Base-by-base conservation (phyloP, 2,113 vertebrate genomes). In the Myxocyprinus asiaticus region DNA sequence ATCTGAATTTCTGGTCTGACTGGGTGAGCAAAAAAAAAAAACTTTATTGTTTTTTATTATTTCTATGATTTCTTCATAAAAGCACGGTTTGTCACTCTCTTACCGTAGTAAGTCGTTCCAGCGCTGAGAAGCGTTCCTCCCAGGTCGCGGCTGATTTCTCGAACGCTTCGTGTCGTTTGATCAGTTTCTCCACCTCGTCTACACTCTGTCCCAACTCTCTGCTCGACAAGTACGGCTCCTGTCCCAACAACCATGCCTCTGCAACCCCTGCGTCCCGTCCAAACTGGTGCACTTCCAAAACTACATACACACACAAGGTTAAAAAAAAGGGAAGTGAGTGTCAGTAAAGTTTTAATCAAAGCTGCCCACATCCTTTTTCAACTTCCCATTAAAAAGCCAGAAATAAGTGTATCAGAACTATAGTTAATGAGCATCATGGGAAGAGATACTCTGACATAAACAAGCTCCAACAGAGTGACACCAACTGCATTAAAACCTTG, bases 261-360 rank as follows among this genome's bases (percentile, higher is more conserved):
- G 97, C 97, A 85, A 99, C 97, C 0, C 97, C 97, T 0, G 97
- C 97, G 0, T 99, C 97, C 82, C 97, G 90, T 4, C 96, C 96
- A 89, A 99, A 99, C 93, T 99, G 97, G 88, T 99, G 96, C 61
- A 99, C 97, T 89, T 99, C 97, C 93, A 99, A 86, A 91, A 99
- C 97, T 98, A 43, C 17, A 48, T 12, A 64, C 56, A 81, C 66
- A 70, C 6, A 17, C 10, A 61, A 56, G 64, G n/a, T 14, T n/a
- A 2, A 62, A 70, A 33, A 33, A 33, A 33, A 14, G 68, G 44
- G 58, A 77, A 66, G 48, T 63, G 9, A 73, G n/a, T 33, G 58
- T 9, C 55, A 72, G 15, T 22, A 17, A 11, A 43, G 50, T 50
- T 51, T 17, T 59, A 61, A 14, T 7, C 4, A 42, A 64, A 12